Evolutionary conservation across 2,888 invertebrate genomes (phyloP).

Genomic region (Pachydiplax longipennis): DNA sequence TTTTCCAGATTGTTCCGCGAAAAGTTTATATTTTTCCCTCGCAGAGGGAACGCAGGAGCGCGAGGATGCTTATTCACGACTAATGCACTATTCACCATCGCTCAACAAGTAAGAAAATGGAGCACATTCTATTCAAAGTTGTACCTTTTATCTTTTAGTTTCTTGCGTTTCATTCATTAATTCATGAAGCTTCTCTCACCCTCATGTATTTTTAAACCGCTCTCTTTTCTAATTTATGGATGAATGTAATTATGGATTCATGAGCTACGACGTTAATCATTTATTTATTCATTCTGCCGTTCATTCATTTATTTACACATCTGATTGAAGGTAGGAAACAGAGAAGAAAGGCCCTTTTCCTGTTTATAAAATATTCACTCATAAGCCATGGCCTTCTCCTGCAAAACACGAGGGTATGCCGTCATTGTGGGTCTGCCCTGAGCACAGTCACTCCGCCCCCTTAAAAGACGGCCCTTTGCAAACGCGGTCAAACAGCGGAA

Average conservation of each 20-base stretch:
- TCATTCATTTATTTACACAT: constrained; percentile 45
- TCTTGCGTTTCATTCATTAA: constrained; percentile 39
- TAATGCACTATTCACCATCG: constrained; percentile 41
- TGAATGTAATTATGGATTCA: constrained; percentile 41
- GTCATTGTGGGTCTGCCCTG: constrained; percentile 34
- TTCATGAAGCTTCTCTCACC: constrained; percentile 23
- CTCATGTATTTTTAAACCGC: constrained; percentile 41
- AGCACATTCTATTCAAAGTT: constrained; percentile 37
- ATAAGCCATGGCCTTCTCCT: constrained; percentile 28
- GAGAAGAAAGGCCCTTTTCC: constrained; percentile 41
- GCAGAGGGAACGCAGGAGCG: neutral
- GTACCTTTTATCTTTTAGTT: constrained; percentile 43
- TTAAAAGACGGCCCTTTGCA: neutral
- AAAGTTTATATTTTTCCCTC: constrained; percentile 12
- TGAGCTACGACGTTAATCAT: constrained; percentile 40
- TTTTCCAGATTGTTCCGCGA: constrained; percentile 40
- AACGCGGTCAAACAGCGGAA: too few species aligned
- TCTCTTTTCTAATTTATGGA: constrained; percentile 44
- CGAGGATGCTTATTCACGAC: constrained; percentile 28
- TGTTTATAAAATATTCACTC: constrained; percentile 44
- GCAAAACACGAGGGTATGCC: constrained; percentile 38
- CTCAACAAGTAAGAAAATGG: constrained; percentile 44
- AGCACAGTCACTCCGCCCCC: neutral
- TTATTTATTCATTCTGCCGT: constrained; percentile 41
- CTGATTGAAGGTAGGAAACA: constrained; percentile 44